These are phyloP conservation scores for Melolontha melolontha DNA, from an alignment of 2,888 invertebrate genomes.

Conservation along the genomic window DNA sequence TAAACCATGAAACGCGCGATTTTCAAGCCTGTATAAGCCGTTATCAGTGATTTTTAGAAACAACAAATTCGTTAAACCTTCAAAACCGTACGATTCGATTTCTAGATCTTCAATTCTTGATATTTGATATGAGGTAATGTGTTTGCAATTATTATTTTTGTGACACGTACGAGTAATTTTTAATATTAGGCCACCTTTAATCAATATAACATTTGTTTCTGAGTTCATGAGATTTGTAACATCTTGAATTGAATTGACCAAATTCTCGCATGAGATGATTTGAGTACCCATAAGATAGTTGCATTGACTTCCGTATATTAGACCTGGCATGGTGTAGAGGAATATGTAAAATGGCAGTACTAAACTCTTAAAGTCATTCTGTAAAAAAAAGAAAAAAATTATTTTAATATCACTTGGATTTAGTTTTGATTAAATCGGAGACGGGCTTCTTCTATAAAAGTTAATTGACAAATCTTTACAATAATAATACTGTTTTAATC, in stretches of 20 bases:
- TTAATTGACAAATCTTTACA: too few species aligned
- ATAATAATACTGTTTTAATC: too few species aligned
- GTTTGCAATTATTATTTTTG: slow-evolving; percentile 41
- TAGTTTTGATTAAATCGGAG: too few species aligned
- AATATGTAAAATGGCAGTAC: background rate
- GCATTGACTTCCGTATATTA: slow-evolving; percentile 36
- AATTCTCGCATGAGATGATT: slow-evolving; percentile 47
- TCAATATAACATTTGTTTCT: slow-evolving; percentile 45
- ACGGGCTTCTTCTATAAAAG: too few species aligned
- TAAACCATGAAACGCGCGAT: slow-evolving; percentile 47
- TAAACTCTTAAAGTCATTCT: background rate
- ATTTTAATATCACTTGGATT: too few species aligned
- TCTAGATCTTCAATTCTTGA: slow-evolving; percentile 42
- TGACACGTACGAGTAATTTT: slow-evolving; percentile 41
- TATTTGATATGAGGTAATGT: slow-evolving; percentile 48
- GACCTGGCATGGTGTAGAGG: slow-evolving; percentile 29
- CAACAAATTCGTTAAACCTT: slow-evolving; percentile 43
- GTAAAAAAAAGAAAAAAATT: slow-evolving; percentile 12
- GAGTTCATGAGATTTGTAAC: slow-evolving; percentile 44
- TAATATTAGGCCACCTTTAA: slow-evolving; percentile 42
- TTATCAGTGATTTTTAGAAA: slow-evolving; percentile 50
- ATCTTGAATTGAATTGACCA: slow-evolving; percentile 27
- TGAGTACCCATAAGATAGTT: slow-evolving; percentile 46
- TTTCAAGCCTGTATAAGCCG: slow-evolving; percentile 39
- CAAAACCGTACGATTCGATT: slow-evolving; percentile 46